Base-by-base conservation (phyloP, 2,888 invertebrate species). In the Bhutanitis thaidina region DNA sequence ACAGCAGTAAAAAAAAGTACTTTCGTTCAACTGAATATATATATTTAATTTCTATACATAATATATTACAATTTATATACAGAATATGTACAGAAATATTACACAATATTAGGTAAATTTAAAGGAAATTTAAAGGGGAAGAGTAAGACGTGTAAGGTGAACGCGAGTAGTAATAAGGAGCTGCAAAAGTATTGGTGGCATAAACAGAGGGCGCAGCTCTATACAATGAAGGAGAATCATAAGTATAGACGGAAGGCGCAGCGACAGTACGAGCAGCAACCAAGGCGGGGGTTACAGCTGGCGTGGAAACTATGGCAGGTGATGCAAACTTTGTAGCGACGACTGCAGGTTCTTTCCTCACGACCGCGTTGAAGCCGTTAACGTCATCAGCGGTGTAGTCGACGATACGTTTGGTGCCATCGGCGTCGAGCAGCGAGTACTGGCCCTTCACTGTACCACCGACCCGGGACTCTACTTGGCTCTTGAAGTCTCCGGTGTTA, bases 331-430 rank as follows among this genome's bases (percentile, higher is more conserved):
- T 55, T 53, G 55, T 58, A 1, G 56, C 55, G 15, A 52, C 55
- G 25, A 75, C 77, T 55, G 77, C 75, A 43, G 90, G 82, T 57
- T 89, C 89, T 56, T 87, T 89, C 62, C 84, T 85, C 4, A 91
- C 91, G 38, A 91, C 87, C 47, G 91, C 91, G 74, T 90, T 91
- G 78, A 91, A 91, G 5, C 91, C 91, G 43, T 80, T 80, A 45
- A 87, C 63, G 53, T 89, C 27, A 27, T 27, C 86, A 53, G 91
- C 90, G 40, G 86, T 74, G 72, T 91, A 91, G 71, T 91, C 90
- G 0, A 91, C 91, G 38, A 78, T 87, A 50, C 91, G 84, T 63
- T 81, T 84, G 56, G 87, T 90, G 62, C 91, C 91, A 58, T 91
- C 91, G 25, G 91, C 61, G 41, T 91, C 91, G 16, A 81, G 70